phyloP scores from a whole-genome alignment of 2,797 vertebrate species.

The Oreochromis grahami region DNA sequence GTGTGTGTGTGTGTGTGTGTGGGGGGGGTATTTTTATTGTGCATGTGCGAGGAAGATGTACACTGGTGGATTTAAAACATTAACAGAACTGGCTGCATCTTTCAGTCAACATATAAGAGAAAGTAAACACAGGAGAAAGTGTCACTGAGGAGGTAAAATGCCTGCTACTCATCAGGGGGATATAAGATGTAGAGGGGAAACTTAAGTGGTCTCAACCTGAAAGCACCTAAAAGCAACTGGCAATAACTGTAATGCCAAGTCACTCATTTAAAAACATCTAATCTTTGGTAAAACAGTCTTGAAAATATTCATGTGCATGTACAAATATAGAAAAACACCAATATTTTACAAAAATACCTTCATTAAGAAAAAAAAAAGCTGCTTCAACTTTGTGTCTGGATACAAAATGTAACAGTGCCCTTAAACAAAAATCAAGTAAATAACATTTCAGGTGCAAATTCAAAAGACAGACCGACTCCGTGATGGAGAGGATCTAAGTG shows the following conservation, averaged over 20 bases:
- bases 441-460: constrained; percentile 68
- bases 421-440: constrained; percentile 54
- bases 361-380: constrained; percentile 37
- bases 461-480: constrained; percentile 2
- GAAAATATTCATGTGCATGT: constrained; percentile 20
- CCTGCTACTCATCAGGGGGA: neutral
- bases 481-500: constrained; percentile 49
- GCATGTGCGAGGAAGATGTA: neutral
- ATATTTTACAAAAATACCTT: constrained; percentile 36
- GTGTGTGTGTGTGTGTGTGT: too few species aligned
- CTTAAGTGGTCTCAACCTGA: neutral
- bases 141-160: neutral
- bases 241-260: neutral
- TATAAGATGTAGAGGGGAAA: neutral
- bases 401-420: constrained; percentile 57
- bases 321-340: constrained; percentile 44
- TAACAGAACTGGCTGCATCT: neutral
- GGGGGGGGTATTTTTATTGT: neutral
- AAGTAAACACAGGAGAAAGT: neutral
- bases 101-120: neutral
- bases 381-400: constrained; percentile 40
- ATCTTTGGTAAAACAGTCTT: constrained; percentile 61
- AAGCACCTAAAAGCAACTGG: neutral
- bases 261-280: neutral
- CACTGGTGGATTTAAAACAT: neutral